Base-by-base conservation (phyloP, 1,140 invertebrate species). In the Papilio machaon region DNA sequence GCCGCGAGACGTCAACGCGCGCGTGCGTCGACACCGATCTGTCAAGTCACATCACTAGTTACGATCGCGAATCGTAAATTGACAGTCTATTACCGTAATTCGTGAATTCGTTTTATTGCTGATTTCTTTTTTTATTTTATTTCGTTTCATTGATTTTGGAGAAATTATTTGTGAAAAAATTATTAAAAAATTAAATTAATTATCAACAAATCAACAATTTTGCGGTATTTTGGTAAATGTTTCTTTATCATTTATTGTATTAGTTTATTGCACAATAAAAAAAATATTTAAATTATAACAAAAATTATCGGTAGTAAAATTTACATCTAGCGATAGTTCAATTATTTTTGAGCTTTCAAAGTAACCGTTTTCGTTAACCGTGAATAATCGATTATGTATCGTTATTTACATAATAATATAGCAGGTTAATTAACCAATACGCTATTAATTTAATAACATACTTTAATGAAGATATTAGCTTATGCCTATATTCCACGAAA, bases 1-100 rank as follows among this genome's bases (percentile, higher is more conserved):
- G 82, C 82, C 79, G 80, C 83, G 86, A 86, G 84, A 90, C 78
- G 88, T 88, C 90, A 88, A 79, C 90, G 87, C 88, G 90, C 85
- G 84, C 87, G 90, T 85, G 81, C 83, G 85, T 85, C 76, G 38
- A 15, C 30, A 35, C 30, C 76, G 54, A 78, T 60, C 17, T 60
- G 19, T 38, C 35, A 54, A 78, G 64, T 70, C 64, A 70, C 30
- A 70, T 70, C 64, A 70, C 23, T 70, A 70, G 64, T 35, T 70
- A 70, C 64, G 30, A 35, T 4, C 23, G 64, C 60, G 60, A 70
- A 80, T 70, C 46, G 70, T 76, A 75, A 80, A 80, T 35, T 70
- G 64, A 35, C 13, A 30, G 19, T 64, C 19, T 15, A 38, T 70
- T 70, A 70, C 13, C 30, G 30, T 70, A 70, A 70, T 35, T 17